phyloP scores from a whole-genome alignment of 2,888 invertebrate species.

The Cartodere bifasciata region DNA sequence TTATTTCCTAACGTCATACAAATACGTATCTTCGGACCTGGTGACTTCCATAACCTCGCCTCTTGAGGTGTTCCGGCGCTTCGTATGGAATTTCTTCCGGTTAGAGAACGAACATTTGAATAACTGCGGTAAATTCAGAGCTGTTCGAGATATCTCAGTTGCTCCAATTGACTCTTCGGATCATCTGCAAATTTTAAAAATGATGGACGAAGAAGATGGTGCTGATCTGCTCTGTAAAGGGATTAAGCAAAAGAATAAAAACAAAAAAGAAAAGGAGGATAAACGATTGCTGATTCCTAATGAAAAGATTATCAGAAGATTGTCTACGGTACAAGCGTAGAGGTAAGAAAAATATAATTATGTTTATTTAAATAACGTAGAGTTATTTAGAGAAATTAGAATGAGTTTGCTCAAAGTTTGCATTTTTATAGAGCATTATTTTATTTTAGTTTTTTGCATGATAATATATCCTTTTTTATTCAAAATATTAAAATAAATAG shows the following conservation, averaged over 20 bases:
- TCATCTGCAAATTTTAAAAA: slow-evolving; percentile 53
- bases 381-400: neutral
- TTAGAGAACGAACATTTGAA: slow-evolving; percentile 82
- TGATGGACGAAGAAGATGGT: slow-evolving; percentile 67
- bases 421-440: no score
- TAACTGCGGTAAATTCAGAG: slow-evolving; percentile 81
- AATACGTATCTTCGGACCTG: slow-evolving; percentile 49
- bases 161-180: slow-evolving; percentile 66
- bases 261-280: slow-evolving; percentile 32
- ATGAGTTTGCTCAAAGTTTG: no score
- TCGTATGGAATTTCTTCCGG: slow-evolving; percentile 84
- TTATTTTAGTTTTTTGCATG: no score
- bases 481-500: no score
- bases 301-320: slow-evolving; percentile 27
- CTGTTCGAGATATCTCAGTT: slow-evolving; percentile 73
- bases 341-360: no score
- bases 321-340: slow-evolving; percentile 24
- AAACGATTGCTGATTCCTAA: slow-evolving; percentile 36
- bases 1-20: slow-evolving; percentile 52
- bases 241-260: slow-evolving; percentile 22
- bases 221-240: slow-evolving; percentile 41
- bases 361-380: neutral
- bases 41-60: slow-evolving; percentile 53
- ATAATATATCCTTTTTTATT: no score
- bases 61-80: slow-evolving; percentile 54